phyloP scores from a whole-genome alignment of 2,888 invertebrate genomes.

The Drosophila neotestacea region DNA sequence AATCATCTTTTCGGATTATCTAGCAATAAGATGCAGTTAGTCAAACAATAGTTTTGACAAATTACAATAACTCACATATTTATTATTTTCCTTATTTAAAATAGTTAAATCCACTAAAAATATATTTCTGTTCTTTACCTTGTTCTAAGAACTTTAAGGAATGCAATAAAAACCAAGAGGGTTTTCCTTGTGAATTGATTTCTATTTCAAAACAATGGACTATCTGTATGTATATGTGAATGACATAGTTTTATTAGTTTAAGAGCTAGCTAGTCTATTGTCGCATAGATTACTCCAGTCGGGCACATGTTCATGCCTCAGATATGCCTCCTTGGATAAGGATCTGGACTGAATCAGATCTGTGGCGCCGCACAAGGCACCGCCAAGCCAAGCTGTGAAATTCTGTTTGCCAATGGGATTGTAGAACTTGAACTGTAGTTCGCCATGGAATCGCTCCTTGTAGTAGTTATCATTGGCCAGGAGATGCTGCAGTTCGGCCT shows the following conservation, averaged over 20 bases:
- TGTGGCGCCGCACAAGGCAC: constrained; percentile 91
- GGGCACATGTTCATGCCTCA: constrained; percentile 89
- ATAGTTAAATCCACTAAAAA: too few relatives aligned
- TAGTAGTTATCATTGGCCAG: constrained; percentile 88
- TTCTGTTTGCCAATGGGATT: constrained; percentile 92
- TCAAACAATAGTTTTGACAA: too few relatives aligned
- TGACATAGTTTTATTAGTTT: background rate
- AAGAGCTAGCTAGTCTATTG: constrained; percentile 75
- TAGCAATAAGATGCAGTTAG: too few relatives aligned
- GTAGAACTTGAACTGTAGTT: constrained; percentile 91
- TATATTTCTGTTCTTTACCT: too few relatives aligned
- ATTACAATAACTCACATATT: too few relatives aligned
- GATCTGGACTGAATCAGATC: constrained; percentile 90
- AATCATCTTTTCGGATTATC: too few relatives aligned
- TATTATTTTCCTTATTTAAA: too few relatives aligned
- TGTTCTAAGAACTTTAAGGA: too few relatives aligned
- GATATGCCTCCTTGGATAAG: constrained; percentile 91
- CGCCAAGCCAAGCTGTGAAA: constrained; percentile 95
- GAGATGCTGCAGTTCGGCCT: constrained; percentile 90
- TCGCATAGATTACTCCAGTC: constrained; percentile 90
- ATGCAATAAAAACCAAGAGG: too few relatives aligned
- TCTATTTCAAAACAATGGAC: too few relatives aligned
- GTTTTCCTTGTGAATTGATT: too few relatives aligned
- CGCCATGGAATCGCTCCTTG: constrained; percentile 86
- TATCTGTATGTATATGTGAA: background rate